These are phyloP conservation scores for Bradypus variegatus DNA, from an alignment of 2,797 vertebrate species.

Conservation along the genomic window DNA sequence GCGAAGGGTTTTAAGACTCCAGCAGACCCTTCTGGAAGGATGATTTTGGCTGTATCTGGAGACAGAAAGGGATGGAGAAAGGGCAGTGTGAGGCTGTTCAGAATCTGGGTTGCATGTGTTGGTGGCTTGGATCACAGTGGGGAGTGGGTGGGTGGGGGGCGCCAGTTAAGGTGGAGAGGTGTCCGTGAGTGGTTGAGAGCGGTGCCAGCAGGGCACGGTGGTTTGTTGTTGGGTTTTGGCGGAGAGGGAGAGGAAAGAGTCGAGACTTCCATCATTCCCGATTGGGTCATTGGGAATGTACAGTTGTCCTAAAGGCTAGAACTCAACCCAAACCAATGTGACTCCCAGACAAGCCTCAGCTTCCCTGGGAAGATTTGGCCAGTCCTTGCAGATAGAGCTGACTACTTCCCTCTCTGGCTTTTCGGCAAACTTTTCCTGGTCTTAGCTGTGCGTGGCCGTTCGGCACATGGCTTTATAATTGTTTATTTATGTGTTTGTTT, in stretches of 20 bases:
- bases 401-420: accelerated
- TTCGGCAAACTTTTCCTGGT: not conserved
- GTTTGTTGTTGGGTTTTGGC: not conserved
- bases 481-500: not conserved
- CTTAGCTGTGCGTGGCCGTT: accelerated
- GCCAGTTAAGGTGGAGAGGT: no score
- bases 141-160: no score
- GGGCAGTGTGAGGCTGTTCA: no score
- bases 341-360: not conserved
- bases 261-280: accelerated
- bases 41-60: not conserved
- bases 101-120: no score
- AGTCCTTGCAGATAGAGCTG: accelerated
- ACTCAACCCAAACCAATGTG: no score
- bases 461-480: no score
- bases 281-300: accelerated
- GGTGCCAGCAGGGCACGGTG: accelerated
- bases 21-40: not conserved
- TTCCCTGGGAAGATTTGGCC: not conserved
- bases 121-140: no score
- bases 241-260: no score
- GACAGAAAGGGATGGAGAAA: no score
- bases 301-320: accelerated
- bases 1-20: no score
- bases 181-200: no score